A percentile compares a stretch with the other conserved stretches of the same genome.
phyloP scores from a whole-genome alignment of 2,888 invertebrate species.

The Drosophila seclusa region DNA sequence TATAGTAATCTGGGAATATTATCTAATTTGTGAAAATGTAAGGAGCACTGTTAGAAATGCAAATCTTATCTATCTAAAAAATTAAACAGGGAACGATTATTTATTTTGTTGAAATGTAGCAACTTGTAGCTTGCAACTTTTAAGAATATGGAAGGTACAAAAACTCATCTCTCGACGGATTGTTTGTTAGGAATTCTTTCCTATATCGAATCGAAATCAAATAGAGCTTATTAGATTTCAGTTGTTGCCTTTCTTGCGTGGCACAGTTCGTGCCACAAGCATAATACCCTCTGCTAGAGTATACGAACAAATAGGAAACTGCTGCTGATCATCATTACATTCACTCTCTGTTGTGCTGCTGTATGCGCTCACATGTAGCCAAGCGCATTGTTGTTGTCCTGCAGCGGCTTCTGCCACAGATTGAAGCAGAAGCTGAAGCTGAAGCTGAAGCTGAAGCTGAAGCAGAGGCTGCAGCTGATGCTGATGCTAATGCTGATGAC shows the following conservation, averaged over 20 bases:
- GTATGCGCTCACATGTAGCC: constrained; percentile 11
- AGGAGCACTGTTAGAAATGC: not conserved
- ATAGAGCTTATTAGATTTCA: not conserved
- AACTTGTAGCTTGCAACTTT: not conserved
- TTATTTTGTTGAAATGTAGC: not conserved
- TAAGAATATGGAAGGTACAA: not conserved
- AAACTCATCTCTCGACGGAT: not conserved
- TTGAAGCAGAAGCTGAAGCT: constrained; percentile 6
- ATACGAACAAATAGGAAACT: not conserved
- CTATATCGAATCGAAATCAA: not conserved
- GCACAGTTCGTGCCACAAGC: not conserved
- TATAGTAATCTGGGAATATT: not conserved
- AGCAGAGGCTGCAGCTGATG: constrained; percentile 19
- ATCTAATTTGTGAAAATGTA: not conserved
- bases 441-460: not conserved
- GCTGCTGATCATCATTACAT: constrained; percentile 22
- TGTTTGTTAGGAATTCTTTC: not conserved
- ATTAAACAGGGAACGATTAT: not conserved
- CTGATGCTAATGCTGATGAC: constrained; percentile 7
- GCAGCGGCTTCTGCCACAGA: constrained; percentile 27
- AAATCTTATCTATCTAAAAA: not conserved
- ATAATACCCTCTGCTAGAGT: not conserved
- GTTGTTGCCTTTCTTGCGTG: not conserved
- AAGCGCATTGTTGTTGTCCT: constrained; percentile 21
- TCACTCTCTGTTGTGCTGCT: constrained; percentile 1